Evolutionary conservation across 2,888 invertebrate species (phyloP), one percentile per base, ranked within the genome.

Genomic region (Parochlus steinenii): DNA sequence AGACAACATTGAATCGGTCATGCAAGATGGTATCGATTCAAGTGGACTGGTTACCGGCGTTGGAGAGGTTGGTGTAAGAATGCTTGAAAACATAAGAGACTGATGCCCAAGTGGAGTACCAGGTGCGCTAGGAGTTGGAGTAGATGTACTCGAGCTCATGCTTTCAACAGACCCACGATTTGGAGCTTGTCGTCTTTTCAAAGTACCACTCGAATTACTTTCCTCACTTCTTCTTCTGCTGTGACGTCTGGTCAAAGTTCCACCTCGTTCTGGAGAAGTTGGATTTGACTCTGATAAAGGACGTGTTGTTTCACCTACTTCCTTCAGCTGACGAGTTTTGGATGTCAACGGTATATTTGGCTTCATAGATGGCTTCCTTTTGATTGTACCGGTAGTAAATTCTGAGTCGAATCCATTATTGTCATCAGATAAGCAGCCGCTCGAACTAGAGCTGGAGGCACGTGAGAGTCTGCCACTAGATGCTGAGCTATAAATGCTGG

Each of bases 361-460:
- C 54, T 83, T 83, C 77, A 85, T 81, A 12, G 85, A 83, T 1
- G 90, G 90, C 53, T 90, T 90, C 29, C 90, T 69, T 54, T 90
- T 90, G 40, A 90, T 89, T 20, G 90, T 90, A 20, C 77, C 77
- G 58, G 74, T 77, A 38, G 77, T 73, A 50, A 76, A 77, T 52
- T 77, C 77, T 42, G 74, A 75, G 52, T 77, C 77, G 46, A 77
- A 77, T 12, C 74, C 74, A 47, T 64, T 69, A 48, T 64, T 65
- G 50, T 76, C 80, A 52, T 81, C 83, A 2, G 80, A 83, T 44
- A 85, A 65, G 50, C 85, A 86, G 14, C 85, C 85, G 48, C 82
- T 82, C 16, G 83, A 82, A 51, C 82, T 82, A 7, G 82, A 82
- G 43, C 82, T 82, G 2, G 81, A 81, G 1, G 81, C 81, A 36